These are phyloP conservation scores for Cryptophagus acutangulus DNA, from an alignment of 2,888 invertebrate species.

Conservation along the genomic window DNA sequence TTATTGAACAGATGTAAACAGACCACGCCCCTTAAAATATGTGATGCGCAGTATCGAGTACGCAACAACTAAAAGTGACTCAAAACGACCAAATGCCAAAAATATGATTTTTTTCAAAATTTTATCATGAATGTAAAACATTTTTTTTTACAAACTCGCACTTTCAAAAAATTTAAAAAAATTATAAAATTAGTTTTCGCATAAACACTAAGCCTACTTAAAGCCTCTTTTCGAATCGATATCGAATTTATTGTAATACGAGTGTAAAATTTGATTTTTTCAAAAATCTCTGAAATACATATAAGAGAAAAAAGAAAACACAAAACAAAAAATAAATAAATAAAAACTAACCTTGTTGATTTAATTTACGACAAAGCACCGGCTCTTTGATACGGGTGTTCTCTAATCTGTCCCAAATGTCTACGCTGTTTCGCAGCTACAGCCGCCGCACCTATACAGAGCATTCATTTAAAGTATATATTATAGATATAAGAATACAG, in stretches of 20 bases:
- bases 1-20: too few relatives aligned
- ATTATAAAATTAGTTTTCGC: too few relatives aligned
- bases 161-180: constrained; percentile 8
- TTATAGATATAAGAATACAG: constrained; percentile 26
- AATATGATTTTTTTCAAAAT: too few relatives aligned
- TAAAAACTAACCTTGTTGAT: constrained; percentile 43
- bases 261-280: not conserved
- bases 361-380: constrained; percentile 65
- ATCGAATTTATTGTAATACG: not conserved
- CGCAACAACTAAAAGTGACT: too few relatives aligned
- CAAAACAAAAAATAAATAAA: constrained; percentile 29
- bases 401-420: constrained; percentile 83
- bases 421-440: constrained; percentile 75
- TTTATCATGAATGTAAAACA: too few relatives aligned
- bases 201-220: too few relatives aligned
- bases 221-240: not conserved
- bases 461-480: constrained; percentile 32
- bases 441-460: constrained; percentile 67
- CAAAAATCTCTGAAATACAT: too few relatives aligned
- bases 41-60: too few relatives aligned
- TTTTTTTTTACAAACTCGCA: too few relatives aligned
- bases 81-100: too few relatives aligned
- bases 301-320: constrained; percentile 22
- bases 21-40: too few relatives aligned
- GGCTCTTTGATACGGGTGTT: constrained; percentile 98